phyloP scores from a whole-genome alignment of 2,113 vertebrate species.

The Copsychus sechellarum region DNA sequence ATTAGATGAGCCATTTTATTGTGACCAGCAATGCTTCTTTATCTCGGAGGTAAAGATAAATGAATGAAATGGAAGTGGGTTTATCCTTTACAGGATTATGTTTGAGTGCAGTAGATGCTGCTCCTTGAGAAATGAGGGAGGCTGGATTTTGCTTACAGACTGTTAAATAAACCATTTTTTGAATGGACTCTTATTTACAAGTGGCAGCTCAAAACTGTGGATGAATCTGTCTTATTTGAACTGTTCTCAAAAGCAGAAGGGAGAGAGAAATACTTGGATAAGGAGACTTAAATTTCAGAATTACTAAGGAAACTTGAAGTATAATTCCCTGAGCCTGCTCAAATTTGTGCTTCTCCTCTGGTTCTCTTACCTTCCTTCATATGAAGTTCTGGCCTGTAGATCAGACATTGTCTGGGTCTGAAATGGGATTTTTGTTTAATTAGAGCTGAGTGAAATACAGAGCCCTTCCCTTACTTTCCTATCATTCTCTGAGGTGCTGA shows the following conservation, averaged over 20 bases:
- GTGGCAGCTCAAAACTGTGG: not conserved
- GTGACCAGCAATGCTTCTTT: not conserved
- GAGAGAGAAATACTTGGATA: not conserved
- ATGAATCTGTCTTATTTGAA: not conserved
- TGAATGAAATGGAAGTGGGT: not conserved
- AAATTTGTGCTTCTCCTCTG: not conserved
- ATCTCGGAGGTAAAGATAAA: not conserved
- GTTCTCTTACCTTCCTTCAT: not conserved
- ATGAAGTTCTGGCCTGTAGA: not conserved
- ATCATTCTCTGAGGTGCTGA: not conserved
- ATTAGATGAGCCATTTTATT: constrained; percentile 16
- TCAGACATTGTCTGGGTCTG: not conserved
- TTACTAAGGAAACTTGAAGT: not conserved
- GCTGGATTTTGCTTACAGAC: not conserved
- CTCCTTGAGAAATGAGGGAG: not conserved
- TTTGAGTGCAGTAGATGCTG: not conserved
- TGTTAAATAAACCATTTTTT: not conserved
- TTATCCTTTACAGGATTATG: not conserved
- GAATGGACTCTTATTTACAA: constrained; percentile 2
- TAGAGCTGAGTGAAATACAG: not conserved
- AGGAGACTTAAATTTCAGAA: not conserved
- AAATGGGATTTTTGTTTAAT: not conserved
- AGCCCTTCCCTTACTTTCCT: not conserved
- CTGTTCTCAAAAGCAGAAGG: not conserved
- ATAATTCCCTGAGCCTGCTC: not conserved